phyloP scores from a whole-genome alignment of 1,140 invertebrate species.

The Bathynomus jamesi region DNA sequence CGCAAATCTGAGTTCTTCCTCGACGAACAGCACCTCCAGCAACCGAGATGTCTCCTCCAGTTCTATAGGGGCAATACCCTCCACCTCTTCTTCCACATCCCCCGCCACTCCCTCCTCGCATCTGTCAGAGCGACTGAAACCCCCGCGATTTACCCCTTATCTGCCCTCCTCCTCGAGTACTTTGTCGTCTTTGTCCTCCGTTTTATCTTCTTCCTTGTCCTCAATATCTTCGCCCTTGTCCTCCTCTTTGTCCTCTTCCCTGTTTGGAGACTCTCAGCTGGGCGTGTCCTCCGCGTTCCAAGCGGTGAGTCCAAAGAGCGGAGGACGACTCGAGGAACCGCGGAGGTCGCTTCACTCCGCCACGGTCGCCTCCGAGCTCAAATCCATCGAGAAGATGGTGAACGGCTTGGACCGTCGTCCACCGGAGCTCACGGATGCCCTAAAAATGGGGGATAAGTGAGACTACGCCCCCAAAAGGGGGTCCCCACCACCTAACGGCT shows the following conservation, averaged over 20 bases:
- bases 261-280: conserved; percentile 30
- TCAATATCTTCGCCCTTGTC: conserved; percentile 35
- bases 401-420: conserved; percentile 67
- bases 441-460: conserved; percentile 40
- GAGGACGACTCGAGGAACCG: conserved; percentile 37
- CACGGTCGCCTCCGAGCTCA: conserved; percentile 58
- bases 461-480: conserved; percentile 20
- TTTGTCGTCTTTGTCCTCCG: conserved; percentile 28
- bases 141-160: conserved; percentile 36
- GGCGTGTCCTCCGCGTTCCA: conserved; percentile 41
- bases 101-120: conserved; percentile 32
- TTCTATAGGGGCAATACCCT: conserved; percentile 38
- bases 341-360: conserved; percentile 22
- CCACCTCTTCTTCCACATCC: conserved; percentile 33
- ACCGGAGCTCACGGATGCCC: conserved; percentile 35
- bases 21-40: background rate
- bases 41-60: background rate
- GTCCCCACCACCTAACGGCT: conserved; percentile 51
- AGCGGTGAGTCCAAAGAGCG: conserved; percentile 36
- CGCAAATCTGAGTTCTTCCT: conserved; percentile 5
- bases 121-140: conserved; percentile 31
- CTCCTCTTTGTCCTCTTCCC: conserved; percentile 32
- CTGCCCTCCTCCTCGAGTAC: conserved; percentile 46
- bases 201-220: conserved; percentile 42
- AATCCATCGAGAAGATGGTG: conserved; percentile 94